Base-by-base conservation (phyloP, 2,888 invertebrate genomes). In the Temnothorax unifasciatus region DNA sequence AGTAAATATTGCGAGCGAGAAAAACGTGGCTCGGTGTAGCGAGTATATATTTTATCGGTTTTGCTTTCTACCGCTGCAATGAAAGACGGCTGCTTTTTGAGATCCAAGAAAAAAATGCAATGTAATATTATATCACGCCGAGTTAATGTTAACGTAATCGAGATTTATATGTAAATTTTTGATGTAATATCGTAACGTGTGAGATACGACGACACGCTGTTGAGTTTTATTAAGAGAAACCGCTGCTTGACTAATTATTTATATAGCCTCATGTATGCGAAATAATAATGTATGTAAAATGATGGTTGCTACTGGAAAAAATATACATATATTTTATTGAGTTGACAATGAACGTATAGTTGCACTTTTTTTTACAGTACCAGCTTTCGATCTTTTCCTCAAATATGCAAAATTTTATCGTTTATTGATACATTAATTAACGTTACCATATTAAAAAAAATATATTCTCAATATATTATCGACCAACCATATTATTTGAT, bases 281-380 rank as follows among this genome's bases (percentile, higher is more conserved):
- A 41, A 82, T 76, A 68, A 85, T 84, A 68, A 82, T 71, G 77
- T 76, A 84, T 79, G 75, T 74, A 77, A 82, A 84, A 57, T 85
- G 82, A 87, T 86, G 87, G 85, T 88, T 81, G 87, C 85, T 89
- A 84, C 57, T 84, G 82, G 89, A 90, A 88, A 86, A 63, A 83
- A 90, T 84, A 90, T 86, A 92, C 85, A 89, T 90, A 91, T 92
- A 92, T 90, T 92, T 92, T 91, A 92, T 93, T 92, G 87, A 88
- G 88, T 90, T 88, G 68, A 76, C 86, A 86, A 90, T 89, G 90
- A 52, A 77, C 82, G 86, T 86, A 85, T 86, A 88, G 44, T 74
- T 77, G 85, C 83, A 87, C n/a, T 74, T 87, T 79, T 87, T 87
- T 90, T 91, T 86, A 91, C 90, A 92, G 89, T 83, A 79, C 9